These are phyloP conservation scores for Ariopsis seemanni DNA, from an alignment of 2,113 vertebrate genomes.

Conservation along the genomic window DNA sequence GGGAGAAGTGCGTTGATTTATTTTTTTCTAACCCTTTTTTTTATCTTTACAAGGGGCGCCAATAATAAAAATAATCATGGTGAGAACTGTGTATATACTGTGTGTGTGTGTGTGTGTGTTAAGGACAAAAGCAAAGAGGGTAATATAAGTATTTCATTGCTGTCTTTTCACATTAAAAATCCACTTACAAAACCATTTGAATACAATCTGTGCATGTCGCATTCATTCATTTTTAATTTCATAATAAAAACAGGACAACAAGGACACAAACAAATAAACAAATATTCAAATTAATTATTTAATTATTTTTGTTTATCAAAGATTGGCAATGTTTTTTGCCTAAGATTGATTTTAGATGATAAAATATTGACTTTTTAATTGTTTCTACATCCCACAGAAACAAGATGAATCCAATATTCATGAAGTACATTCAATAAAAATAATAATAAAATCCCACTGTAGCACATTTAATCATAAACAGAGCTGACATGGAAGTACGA, in stretches of 20 bases:
- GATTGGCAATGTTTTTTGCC: background rate
- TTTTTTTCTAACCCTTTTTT: too few relatives aligned
- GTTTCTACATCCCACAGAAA: background rate
- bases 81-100: too few relatives aligned
- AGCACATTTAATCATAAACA: too few relatives aligned
- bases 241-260: background rate
- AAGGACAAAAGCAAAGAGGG: too few relatives aligned
- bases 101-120: too few relatives aligned
- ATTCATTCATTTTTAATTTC: background rate
- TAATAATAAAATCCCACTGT: too few relatives aligned
- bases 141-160: background rate
- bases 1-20: too few relatives aligned
- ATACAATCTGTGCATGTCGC: background rate
- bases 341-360: background rate
- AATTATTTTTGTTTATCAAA: background rate
- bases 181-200: background rate
- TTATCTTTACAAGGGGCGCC: too few relatives aligned
- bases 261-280: background rate
- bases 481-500: background rate
- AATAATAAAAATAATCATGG: too few relatives aligned
- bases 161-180: background rate
- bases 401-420: background rate
- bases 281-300: too few relatives aligned
- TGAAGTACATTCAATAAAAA: background rate
- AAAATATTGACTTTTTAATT: background rate